These are phyloP conservation scores for Struthio camelus DNA, from an alignment of 2,113 vertebrate genomes.

Conservation along the genomic window DNA sequence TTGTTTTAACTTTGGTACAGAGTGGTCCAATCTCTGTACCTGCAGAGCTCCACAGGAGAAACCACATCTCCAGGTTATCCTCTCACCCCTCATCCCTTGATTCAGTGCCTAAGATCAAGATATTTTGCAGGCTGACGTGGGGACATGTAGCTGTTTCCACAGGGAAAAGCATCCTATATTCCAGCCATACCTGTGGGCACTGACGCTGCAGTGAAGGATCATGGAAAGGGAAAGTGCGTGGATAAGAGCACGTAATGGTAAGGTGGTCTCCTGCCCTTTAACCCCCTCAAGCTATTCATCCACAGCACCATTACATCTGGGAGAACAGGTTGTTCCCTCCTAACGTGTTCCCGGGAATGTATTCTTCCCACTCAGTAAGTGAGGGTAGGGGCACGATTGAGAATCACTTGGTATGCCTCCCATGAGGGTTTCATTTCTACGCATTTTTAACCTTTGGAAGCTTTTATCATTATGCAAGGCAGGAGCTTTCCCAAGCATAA, in stretches of 20 bases:
- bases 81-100: neutral
- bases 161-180: neutral
- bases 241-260: neutral
- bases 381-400: neutral
- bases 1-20: neutral
- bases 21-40: neutral
- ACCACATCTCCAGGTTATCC: neutral
- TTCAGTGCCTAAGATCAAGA: neutral
- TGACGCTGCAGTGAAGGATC: neutral
- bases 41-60: neutral
- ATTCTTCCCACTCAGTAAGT: neutral
- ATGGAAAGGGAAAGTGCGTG: neutral
- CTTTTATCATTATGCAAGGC: neutral
- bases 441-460: neutral
- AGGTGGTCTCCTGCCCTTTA: neutral
- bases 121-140: neutral
- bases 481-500: neutral
- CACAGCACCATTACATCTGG: neutral
- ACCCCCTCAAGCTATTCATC: neutral
- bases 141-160: neutral
- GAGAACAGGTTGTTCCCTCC: neutral
- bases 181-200: neutral
- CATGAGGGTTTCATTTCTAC: neutral
- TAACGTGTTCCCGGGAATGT: neutral
- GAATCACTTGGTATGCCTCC: neutral